phyloP scores from a whole-genome alignment of 2,888 invertebrate species.

The Charanyca ferruginea region DNA sequence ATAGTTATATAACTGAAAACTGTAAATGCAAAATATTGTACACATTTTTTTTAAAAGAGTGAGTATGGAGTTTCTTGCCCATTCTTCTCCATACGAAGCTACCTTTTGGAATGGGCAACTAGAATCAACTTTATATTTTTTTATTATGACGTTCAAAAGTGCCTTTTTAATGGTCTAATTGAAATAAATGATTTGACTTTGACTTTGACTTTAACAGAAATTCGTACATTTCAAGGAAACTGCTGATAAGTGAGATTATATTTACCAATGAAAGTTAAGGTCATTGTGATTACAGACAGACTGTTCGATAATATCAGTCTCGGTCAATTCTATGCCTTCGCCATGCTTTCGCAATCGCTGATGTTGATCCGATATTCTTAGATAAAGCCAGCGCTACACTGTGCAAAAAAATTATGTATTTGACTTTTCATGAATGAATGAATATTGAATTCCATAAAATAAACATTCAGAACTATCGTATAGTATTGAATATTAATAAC shows the following conservation, averaged over 20 bases:
- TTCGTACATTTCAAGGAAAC: conserved; percentile 35
- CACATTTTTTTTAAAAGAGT: too few relatives aligned
- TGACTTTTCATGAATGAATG: not conserved
- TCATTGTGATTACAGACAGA: conserved; percentile 26
- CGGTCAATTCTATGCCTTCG: conserved; percentile 31
- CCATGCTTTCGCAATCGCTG: conserved; percentile 12
- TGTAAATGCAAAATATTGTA: too few relatives aligned
- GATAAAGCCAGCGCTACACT: conserved; percentile 18
- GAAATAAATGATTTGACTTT: too few relatives aligned
- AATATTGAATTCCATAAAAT: conserved; percentile 5
- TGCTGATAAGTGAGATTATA: conserved; percentile 18
- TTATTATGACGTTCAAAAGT: too few relatives aligned
- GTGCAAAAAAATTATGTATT: not conserved
- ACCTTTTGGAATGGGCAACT: too few relatives aligned
- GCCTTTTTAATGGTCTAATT: too few relatives aligned
- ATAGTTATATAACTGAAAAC: too few relatives aligned
- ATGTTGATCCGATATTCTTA: conserved; percentile 12
- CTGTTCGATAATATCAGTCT: conserved; percentile 23
- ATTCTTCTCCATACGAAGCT: too few relatives aligned
- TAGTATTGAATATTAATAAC: too few relatives aligned
- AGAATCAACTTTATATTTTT: too few relatives aligned
- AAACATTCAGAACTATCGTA: not conserved
- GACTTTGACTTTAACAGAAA: conserved; percentile 17
- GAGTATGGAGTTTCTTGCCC: too few relatives aligned
- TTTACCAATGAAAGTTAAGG: conserved; percentile 29